Evolutionary conservation across 2,113 vertebrate species (phyloP).

Genomic region (Xenus cinereus): DNA sequence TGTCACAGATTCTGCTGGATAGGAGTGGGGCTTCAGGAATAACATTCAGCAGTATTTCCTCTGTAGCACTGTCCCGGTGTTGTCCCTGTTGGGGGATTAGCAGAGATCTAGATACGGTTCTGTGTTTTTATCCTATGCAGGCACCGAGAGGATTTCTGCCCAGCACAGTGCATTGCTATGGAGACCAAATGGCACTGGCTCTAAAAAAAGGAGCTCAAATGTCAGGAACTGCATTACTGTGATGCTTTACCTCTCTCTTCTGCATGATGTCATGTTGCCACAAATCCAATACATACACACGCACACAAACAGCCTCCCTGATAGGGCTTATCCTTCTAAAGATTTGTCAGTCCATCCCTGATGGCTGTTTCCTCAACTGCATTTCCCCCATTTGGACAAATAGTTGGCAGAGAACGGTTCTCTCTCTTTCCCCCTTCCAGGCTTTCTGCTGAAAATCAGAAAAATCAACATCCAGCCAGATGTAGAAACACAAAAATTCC

Average conservation of each 20-base stretch:
- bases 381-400: not conserved
- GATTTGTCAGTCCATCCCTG: not conserved
- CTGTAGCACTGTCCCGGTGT: not conserved
- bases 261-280: not conserved
- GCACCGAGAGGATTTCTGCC: not conserved
- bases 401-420: not conserved
- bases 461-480: not conserved
- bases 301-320: not conserved
- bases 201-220: not conserved
- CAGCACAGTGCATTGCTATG: conserved; percentile 14
- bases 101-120: not conserved
- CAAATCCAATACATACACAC: not conserved
- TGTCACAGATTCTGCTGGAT: not conserved
- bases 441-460: not conserved
- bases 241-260: not conserved
- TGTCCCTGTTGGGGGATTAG: not conserved
- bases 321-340: not conserved
- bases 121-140: not conserved
- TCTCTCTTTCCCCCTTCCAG: not conserved
- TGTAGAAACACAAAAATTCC: not conserved
- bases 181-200: not conserved
- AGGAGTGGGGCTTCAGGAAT: not conserved
- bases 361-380: not conserved
- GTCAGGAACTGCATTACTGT: not conserved
- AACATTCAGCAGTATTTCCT: not conserved